Conservation (phyloP, 2,113 vertebrate genomes). For the Protomyctophum bolini region DNA sequence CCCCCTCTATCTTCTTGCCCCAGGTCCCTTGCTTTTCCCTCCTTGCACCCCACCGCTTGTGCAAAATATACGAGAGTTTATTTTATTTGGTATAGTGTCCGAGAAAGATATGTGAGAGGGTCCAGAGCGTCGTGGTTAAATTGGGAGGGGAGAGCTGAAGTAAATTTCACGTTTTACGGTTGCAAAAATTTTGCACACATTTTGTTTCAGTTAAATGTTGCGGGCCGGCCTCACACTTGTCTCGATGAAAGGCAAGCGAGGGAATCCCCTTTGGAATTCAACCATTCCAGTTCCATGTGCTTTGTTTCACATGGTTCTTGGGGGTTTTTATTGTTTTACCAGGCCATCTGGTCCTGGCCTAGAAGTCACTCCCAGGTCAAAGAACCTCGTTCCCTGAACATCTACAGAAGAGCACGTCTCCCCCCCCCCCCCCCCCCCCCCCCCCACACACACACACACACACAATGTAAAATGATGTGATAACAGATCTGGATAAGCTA, state of each 20-base stretch:
- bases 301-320: constrained; percentile 54
- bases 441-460: no score
- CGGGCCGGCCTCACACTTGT: constrained; percentile 49
- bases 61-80: not conserved
- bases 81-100: not conserved
- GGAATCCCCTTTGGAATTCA: constrained; percentile 44
- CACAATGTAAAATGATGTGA: constrained; percentile 38
- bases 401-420: constrained; percentile 27
- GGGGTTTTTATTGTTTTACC: constrained; percentile 51
- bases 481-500: constrained; percentile 51
- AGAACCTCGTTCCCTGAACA: constrained; percentile 59
- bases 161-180: constrained; percentile 48
- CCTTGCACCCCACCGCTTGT: no score
- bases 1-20: not conserved
- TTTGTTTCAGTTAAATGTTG: constrained; percentile 51
- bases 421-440: not conserved
- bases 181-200: constrained; percentile 55
- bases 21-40: no score
- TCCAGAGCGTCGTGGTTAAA: constrained; percentile 26
- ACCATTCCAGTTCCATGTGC: constrained; percentile 59
- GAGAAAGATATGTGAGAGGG: not conserved
- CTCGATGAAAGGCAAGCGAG: constrained; percentile 26
- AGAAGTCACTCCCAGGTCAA: constrained; percentile 62
- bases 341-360: constrained; percentile 61
- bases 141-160: constrained; percentile 21